These are phyloP conservation scores for Alitta virens DNA, from an alignment of 2,888 invertebrate genomes.

Conservation along the genomic window DNA sequence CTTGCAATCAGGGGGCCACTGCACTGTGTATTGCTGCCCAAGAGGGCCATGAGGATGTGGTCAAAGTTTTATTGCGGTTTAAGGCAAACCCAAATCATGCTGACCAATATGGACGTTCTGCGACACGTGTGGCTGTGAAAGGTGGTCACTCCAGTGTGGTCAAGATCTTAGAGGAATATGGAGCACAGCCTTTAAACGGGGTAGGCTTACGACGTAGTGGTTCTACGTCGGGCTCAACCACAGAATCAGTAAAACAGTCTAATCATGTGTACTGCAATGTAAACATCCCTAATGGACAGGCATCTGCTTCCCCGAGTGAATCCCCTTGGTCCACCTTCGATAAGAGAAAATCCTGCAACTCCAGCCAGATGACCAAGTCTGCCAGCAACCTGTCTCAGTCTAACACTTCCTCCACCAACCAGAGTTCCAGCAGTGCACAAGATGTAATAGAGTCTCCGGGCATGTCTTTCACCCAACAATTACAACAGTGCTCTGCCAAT, in stretches of 20 bases:
- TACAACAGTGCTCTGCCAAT: conserved; percentile 73
- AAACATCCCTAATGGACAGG: conserved; percentile 7
- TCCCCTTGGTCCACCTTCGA: conserved; percentile 59
- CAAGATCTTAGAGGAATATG: conserved; percentile 60
- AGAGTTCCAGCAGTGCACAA: conserved; percentile 37
- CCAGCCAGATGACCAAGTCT: conserved; percentile 66
- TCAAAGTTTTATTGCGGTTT: conserved; percentile 64
- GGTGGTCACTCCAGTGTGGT: conserved; percentile 84
- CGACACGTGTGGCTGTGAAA: conserved; percentile 72
- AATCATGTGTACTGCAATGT: neutral
- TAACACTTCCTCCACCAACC: conserved; percentile 64
- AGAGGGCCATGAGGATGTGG: conserved; percentile 92
- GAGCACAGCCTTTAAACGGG: conserved; percentile 59
- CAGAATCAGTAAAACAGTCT: neutral
- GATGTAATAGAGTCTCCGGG: conserved; percentile 33
- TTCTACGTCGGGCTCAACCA: neutral
- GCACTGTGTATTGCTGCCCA: conserved; percentile 91
- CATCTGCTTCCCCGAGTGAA: conserved; percentile 37
- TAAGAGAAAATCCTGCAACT: conserved; percentile 54
- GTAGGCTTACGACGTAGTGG: conserved; percentile 11
- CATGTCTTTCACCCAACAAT: conserved; percentile 86
- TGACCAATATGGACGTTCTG: conserved; percentile 58
- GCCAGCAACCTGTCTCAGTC: conserved; percentile 67
- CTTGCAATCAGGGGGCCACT: conserved; percentile 93
- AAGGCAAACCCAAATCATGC: conserved; percentile 58